A percentile compares a stretch with the other conserved stretches of the same genome.
Conservation (phyloP, 2,797 vertebrate genomes). For the Margarornis squamiger region DNA sequence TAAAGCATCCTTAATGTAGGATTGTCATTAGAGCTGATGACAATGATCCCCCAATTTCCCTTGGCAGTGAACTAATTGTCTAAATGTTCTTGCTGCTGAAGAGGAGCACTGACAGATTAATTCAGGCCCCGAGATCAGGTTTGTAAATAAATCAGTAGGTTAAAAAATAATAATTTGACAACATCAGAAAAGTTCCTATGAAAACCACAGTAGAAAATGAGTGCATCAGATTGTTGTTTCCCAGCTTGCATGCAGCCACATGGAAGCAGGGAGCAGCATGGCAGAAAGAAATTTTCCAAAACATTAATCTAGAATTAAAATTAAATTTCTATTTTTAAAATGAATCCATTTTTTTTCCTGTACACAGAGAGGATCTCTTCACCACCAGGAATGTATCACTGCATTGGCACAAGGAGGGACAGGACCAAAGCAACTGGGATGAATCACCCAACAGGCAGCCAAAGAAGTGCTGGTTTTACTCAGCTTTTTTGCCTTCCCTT, state of each 20-base stretch:
- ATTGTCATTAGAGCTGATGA: background rate
- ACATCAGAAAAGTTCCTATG: background rate
- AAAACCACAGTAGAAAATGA: background rate
- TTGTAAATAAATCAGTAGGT: background rate
- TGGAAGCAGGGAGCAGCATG: background rate
- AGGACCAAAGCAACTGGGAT: background rate
- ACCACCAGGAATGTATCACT: fast-evolving
- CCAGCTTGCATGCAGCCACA: background rate
- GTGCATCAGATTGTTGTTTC: fast-evolving
- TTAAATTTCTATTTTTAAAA: background rate
- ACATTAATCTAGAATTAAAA: background rate
- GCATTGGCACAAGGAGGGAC: background rate
- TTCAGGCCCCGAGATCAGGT: background rate
- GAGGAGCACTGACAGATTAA: background rate
- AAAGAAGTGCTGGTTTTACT: background rate
- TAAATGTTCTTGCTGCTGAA: background rate
- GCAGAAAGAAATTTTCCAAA: background rate
- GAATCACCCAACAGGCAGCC: fast-evolving
- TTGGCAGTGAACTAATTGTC: background rate
- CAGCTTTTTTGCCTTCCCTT: background rate
- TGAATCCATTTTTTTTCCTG: background rate
- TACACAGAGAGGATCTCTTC: background rate
- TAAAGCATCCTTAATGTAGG: background rate
- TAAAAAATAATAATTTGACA: background rate
- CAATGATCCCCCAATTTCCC: background rate